Base-by-base conservation (phyloP, 2,888 invertebrate genomes). In the Orgyia antiqua region DNA sequence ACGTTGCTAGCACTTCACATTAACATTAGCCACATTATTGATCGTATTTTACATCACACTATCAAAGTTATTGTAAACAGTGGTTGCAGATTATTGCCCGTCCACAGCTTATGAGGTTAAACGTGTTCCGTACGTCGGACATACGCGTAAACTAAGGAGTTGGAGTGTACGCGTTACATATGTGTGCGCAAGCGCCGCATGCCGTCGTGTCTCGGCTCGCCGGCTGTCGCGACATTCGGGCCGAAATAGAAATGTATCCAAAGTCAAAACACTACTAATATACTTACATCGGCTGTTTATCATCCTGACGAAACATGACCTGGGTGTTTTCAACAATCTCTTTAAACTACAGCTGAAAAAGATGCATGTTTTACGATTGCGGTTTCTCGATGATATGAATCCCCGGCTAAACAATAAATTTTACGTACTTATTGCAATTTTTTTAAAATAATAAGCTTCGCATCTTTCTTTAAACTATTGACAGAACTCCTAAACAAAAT, bases 231-330 rank as follows among this genome's bases (percentile, higher is more conserved):
- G 68, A 69, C 75, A 66, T 57, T 56, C 61, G 62, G 47, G 70
- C 80, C 74, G 63, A 83, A 84, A 82, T 84, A 82, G 82, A 84
- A 68, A 72, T 65, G 58, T 58, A 67, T 63, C 53, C 38, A 37
- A 31, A 33, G 28, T 24, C 29, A 31, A 9, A 20, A 20, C 20
- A 61, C 44, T 34, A 26, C 19, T 27, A 15, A 23, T 25, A 10
- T 13, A n/a, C 39, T 45, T 38, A 49, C 15, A 15, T 15, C 6
- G 15, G 42, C 33, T 20, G 11, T 29, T 42, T 53, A 47, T 56
- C 51, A 57, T 54, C 51, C 53, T 53, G 50, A 35, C 31, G 29
- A 36, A 28, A 35, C 26, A 25, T 33, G 29, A 37, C 29, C 11
- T 38, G n/a, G n/a, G n/a, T n/a, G n/a, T n/a, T n/a, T n/a, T n/a